Percentiles rank a stretch among this genome's conserved stretches.
Conservation (phyloP, 2,113 vertebrate species). For the Mustela nigripes region DNA sequence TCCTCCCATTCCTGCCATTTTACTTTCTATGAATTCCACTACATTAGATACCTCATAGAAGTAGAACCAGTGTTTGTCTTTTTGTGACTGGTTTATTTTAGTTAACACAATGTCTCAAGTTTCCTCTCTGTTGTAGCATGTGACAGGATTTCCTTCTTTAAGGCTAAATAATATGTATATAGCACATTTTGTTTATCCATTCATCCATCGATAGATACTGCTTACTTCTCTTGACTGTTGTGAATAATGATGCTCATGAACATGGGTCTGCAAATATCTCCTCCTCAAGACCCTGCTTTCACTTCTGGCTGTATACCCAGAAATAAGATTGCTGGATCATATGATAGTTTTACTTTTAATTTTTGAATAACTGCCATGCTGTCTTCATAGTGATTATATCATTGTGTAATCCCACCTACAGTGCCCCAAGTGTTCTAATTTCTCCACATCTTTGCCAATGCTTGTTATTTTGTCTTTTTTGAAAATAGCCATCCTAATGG, state of each 20-base stretch:
- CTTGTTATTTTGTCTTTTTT: background rate
- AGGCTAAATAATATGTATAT: background rate
- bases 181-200: background rate
- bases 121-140: background rate
- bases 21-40: background rate
- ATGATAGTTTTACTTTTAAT: background rate
- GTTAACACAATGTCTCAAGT: background rate
- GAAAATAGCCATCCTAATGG: background rate
- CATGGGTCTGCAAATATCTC: background rate
- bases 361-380: background rate
- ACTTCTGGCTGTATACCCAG: background rate
- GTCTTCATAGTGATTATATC: background rate
- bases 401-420: background rate
- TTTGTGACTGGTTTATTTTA: background rate
- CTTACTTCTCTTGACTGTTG: background rate
- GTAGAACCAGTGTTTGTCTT: background rate
- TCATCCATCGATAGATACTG: background rate
- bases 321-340: background rate
- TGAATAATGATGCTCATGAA: background rate
- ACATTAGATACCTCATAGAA: background rate
- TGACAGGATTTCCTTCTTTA: background rate
- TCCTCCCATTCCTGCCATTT: background rate
- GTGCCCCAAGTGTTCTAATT: background rate
- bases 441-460: background rate
- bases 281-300: background rate